Conservation (phyloP, 2,888 invertebrate genomes). For the Cosmia trapezina region DNA sequence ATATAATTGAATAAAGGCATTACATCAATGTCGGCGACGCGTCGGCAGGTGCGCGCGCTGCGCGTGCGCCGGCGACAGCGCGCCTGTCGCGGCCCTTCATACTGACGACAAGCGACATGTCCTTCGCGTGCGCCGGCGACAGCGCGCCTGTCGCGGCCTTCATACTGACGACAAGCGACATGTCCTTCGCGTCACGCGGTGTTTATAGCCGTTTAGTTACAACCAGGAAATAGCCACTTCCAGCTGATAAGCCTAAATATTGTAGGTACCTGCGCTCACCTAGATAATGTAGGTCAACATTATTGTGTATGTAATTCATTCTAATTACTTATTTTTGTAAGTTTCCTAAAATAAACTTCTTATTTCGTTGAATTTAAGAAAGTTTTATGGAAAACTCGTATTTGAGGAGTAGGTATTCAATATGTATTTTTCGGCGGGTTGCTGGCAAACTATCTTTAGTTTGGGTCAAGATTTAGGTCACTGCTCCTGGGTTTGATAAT, state of each 20-base stretch:
- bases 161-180: slow-evolving; percentile 71
- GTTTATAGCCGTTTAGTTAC: slow-evolving; percentile 70
- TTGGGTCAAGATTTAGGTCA: too few relatives aligned
- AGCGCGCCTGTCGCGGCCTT: too few relatives aligned
- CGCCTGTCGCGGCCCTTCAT: too few relatives aligned
- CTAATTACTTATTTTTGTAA: too few relatives aligned
- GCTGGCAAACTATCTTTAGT: background rate
- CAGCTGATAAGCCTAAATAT: slow-evolving; percentile 55
- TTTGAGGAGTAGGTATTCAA: background rate
- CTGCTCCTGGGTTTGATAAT: too few relatives aligned
- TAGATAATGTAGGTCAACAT: slow-evolving; percentile 48
- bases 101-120: too few relatives aligned
- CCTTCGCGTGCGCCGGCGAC: too few relatives aligned
- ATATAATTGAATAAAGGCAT: slow-evolving; percentile 55
- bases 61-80: slow-evolving; percentile 63
- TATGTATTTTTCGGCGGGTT: too few relatives aligned
- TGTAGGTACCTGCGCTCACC: slow-evolving; percentile 13
- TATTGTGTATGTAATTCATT: too few relatives aligned
- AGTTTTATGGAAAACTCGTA: background rate
- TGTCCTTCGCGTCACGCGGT: slow-evolving; percentile 76
- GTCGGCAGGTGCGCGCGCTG: slow-evolving; percentile 79
- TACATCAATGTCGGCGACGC: slow-evolving; percentile 52
- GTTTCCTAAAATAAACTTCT: too few relatives aligned
- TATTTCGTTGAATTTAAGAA: too few relatives aligned
- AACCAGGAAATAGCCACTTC: slow-evolving; percentile 63